phyloP scores from a whole-genome alignment of 2,113 vertebrate genomes.

The Eurypyga helias region DNA sequence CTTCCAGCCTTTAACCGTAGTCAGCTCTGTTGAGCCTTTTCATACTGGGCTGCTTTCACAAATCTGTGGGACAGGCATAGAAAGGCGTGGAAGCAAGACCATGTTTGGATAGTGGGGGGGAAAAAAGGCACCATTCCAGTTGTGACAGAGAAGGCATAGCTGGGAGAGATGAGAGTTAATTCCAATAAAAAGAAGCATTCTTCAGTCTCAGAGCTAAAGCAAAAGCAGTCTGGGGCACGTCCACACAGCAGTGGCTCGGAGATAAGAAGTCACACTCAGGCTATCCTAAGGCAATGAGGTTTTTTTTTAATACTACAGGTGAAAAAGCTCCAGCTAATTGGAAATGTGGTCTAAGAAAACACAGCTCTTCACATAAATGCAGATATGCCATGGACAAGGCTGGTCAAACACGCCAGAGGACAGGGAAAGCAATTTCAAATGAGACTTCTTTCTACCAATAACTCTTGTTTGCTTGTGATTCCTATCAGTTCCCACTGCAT shows the following conservation, averaged over 20 bases:
- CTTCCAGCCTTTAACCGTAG: conserved; percentile 4
- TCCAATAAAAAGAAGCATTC: neutral
- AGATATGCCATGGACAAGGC: neutral
- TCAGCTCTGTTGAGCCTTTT: conserved; percentile 11
- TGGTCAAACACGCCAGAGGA: neutral
- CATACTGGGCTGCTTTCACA: conserved; percentile 17
- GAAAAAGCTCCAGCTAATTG: neutral
- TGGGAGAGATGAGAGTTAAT: neutral
- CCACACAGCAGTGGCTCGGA: neutral
- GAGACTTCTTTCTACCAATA: neutral
- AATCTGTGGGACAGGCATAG: conserved; percentile 3
- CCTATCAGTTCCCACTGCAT: neutral
- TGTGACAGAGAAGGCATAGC: neutral
- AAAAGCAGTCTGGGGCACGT: neutral
- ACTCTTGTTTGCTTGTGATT: neutral
- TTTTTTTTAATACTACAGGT: neutral
- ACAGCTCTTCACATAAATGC: neutral
- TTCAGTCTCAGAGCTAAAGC: neutral
- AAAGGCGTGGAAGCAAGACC: neutral
- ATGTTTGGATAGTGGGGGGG: neutral
- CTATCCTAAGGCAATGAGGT: neutral
- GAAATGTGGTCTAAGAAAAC: neutral
- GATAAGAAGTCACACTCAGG: neutral
- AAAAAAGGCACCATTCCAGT: neutral
- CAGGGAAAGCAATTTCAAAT: neutral